Base-by-base conservation (phyloP, 2,797 vertebrate species). In the Tauraco hartlaubi region DNA sequence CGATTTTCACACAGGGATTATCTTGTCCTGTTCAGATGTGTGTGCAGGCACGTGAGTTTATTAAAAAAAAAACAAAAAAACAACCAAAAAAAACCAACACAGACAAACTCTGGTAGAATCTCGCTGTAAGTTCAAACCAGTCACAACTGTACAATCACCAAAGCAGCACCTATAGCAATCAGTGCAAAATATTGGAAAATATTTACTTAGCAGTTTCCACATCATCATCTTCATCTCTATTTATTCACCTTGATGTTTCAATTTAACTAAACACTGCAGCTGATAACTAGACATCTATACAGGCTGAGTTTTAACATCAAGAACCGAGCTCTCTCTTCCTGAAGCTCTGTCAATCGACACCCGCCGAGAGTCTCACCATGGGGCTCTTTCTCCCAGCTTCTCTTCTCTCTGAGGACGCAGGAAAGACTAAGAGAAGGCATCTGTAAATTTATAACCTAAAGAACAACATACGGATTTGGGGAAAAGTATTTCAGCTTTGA, bases 1-100 rank as follows among this genome's bases (percentile, higher is more conserved):
- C 88, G 51, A 69, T 69, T 92, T 94, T 90, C 85, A 84, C 43
- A 9, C 3, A 26, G 35, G 61, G 69, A 86, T 95, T 90, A 86
- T 41, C 43, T 21, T 64, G 54, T 66, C 43, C 79, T 52, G 1
- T 58, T 55, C 56, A 84, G 54, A 83, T 25, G 51, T 15, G 43
- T 82, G 67, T 33, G 26, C 59, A 69, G 58, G 62, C 72, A 74
- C 2, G 0, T 61, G 72, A 94, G 52, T 20, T 37, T 5, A 26
- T 56, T 35, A 49, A 48, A 43, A 29, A 23, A 55, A 44, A 4
- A 64, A 33, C 11, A 23, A 43, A 23, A 23, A 35, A 35, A 35
- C 35, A 35, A 35, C 7, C 35, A 26, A 39, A 69, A 39, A 12
- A 25, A 41, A 22, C 35, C 11, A 46, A 46, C 26, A 43, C 7